phyloP scores from a whole-genome alignment of 2,888 invertebrate genomes.

The Acronicta leporina region DNA sequence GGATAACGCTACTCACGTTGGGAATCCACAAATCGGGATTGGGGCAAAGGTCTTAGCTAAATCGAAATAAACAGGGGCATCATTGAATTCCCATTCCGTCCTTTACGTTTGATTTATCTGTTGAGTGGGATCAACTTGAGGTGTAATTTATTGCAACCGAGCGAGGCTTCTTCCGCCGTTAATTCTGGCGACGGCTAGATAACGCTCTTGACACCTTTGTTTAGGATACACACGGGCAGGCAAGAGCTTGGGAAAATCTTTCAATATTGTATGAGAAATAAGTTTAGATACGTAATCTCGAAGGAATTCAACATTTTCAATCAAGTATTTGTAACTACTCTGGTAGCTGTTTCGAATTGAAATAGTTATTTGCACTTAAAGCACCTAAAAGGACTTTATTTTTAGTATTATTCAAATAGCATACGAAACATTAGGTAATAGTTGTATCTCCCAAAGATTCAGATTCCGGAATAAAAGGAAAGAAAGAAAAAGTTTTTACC shows the following conservation, averaged over 20 bases:
- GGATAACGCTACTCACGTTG: conserved; percentile 66
- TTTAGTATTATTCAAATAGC: too few species aligned
- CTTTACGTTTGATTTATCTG: conserved; percentile 84
- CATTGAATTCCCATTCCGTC: conserved; percentile 79
- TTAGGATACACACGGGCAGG: conserved; percentile 56
- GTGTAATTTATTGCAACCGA: conserved; percentile 78
- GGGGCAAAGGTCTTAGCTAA: conserved; percentile 65
- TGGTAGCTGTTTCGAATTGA: background rate
- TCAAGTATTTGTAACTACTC: background rate
- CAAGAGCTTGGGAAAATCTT: conserved; percentile 32
- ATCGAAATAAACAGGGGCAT: conserved; percentile 72
- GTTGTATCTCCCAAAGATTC: too few species aligned
- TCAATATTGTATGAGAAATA: conserved; percentile 18
- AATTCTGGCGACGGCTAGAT: conserved; percentile 77
- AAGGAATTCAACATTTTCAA: background rate
- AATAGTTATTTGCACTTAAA: too few species aligned
- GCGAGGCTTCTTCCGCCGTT: conserved; percentile 73
- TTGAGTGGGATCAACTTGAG: conserved; percentile 77
- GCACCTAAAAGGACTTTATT: too few species aligned
- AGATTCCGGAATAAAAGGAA: too few species aligned
- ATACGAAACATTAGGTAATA: too few species aligned
- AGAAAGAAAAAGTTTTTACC: too few species aligned
- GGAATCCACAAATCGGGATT: conserved; percentile 63
- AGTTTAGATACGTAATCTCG: background rate
- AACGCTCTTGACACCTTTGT: conserved; percentile 74